Evolutionary conservation across 2,113 vertebrate species (phyloP), one percentile per base, ranked within the genome.

Genomic region (Lates calcarifer): DNA sequence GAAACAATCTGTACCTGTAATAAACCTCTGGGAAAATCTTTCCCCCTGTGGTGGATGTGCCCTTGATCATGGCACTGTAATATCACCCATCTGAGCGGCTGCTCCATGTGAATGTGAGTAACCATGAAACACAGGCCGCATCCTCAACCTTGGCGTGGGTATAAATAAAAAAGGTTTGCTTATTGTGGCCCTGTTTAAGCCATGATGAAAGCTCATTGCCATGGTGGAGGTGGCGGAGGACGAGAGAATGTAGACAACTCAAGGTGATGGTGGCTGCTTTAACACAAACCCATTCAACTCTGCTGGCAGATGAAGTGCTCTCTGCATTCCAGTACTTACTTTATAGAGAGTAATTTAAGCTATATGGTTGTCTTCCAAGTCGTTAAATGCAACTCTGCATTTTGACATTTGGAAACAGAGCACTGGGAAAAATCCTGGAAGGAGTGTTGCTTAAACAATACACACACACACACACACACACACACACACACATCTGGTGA

Each of bases 261-360:
- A 63, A 78, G 68, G 63, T 68, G 81, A 78, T 43, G 24, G 41
- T 26, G 29, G 61, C 57, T 33, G 18, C 72, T 65, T 68, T 75
- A 60, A 85, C 85, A 75, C 47, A 20, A 87, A 70, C 69, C 39
- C 62, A 81, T 87, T 86, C 70, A 90, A 47, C 63, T 66, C 31
- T 3, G n/a, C 82, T 86, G 87, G 78, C 75, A 83, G 31, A 82
- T 28, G 13, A 74, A 63, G 7, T 18, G 39, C 79, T 70, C 66
- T 41, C 64, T 15, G 33, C 85, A 87, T 90, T 87, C 87, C 80
- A 76, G 18, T 0, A 15, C 29, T 12, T 17, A 51, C 18, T 93
- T 87, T 78, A 91, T 47, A 77, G 83, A 11, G 0, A 81, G 78
- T 47, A 61, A 82, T 93, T 91, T 81, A 82, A 86, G 75, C 51